These are phyloP conservation scores for Elgaria multicarinata DNA, from an alignment of 2,113 vertebrate species.

Conservation along the genomic window DNA sequence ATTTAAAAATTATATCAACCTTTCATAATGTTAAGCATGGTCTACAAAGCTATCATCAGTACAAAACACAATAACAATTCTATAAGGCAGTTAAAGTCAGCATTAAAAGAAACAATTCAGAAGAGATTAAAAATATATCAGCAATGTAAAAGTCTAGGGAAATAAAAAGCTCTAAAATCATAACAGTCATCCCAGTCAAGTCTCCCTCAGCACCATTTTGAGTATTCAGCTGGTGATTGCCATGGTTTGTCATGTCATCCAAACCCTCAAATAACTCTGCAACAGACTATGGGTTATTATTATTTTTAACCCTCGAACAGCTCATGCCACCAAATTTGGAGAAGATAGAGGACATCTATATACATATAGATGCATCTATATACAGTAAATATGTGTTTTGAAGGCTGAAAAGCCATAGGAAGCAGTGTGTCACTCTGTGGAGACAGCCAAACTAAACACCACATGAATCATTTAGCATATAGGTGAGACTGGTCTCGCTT, in stretches of 20 bases:
- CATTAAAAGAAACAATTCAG: neutral
- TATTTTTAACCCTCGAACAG: no score
- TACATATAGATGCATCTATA: neutral
- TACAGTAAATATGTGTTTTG: neutral
- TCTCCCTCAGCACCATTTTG: neutral
- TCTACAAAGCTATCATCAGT: neutral
- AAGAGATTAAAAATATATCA: neutral
- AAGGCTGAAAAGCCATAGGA: no score
- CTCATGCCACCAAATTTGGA: no score
- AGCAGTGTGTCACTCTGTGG: no score
- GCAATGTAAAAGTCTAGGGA: neutral
- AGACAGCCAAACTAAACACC: no score
- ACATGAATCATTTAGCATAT: no score
- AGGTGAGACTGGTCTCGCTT: no score
- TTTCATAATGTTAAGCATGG: neutral
- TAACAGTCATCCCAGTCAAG: neutral
- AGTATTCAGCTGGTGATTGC: no score
- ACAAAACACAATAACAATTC: neutral
- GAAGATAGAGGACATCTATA: neutral
- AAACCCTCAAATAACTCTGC: no score
- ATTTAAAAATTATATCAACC: neutral
- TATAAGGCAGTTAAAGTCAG: neutral
- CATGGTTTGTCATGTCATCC: no score
- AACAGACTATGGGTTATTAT: no score
- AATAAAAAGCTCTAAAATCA: neutral